phyloP scores from a whole-genome alignment of 1,140 invertebrate species.

The Heliconius himera region DNA sequence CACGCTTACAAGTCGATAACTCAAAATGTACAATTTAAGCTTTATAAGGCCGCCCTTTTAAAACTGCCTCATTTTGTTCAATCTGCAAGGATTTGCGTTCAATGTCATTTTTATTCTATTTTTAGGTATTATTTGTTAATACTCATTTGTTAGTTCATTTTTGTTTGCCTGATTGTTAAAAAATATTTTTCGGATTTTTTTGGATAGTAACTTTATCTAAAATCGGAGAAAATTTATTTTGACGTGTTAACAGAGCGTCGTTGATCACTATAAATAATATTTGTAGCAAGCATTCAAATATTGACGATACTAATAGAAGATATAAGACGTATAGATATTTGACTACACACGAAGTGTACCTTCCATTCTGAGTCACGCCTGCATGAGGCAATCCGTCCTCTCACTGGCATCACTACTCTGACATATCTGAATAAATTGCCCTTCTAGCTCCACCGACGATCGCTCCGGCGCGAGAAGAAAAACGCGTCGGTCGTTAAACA shows the following conservation, averaged over 20 bases:
- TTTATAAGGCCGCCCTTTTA: neutral
- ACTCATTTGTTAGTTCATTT: neutral
- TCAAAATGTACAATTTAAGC: constrained; percentile 8
- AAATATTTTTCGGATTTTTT: neutral
- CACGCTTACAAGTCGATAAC: neutral
- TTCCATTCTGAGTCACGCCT: constrained; percentile 25
- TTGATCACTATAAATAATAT: no score
- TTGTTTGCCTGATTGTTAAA: neutral
- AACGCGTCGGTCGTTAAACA: constrained; percentile 8
- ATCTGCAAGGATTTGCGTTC: neutral
- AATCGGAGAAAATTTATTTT: neutral
- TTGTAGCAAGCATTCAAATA: neutral
- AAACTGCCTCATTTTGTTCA: neutral
- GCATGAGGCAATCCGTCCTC: constrained; percentile 29
- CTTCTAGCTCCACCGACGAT: constrained; percentile 6
- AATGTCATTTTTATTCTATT: constrained; percentile 12
- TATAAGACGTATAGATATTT: neutral
- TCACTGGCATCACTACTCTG: constrained; percentile 21
- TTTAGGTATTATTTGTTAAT: neutral
- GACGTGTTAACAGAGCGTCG: neutral
- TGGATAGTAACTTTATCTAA: neutral
- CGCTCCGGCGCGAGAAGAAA: constrained; percentile 1
- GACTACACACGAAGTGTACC: constrained; percentile 17
- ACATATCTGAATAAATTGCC: constrained; percentile 32
- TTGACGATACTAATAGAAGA: neutral